Conservation (phyloP, 2,113 vertebrate species). For the Sylvilagus bachmani region DNA sequence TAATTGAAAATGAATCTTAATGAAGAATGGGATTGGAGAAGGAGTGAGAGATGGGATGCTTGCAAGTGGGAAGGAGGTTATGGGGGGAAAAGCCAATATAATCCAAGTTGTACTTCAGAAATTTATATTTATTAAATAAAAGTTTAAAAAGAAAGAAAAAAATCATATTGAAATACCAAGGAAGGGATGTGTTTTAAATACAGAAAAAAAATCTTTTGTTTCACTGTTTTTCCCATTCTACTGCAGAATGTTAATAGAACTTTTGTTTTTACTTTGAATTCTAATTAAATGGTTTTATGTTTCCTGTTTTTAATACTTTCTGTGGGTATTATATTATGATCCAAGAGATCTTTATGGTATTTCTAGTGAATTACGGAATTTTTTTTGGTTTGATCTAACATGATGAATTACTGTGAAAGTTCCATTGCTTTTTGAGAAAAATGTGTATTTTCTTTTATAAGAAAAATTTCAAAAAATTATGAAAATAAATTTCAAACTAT, state of each 20-base stretch:
- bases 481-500: background rate
- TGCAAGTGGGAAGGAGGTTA: too few relatives aligned
- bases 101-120: too few relatives aligned
- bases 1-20: too few relatives aligned
- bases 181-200: too few relatives aligned
- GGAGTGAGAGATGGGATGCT: too few relatives aligned
- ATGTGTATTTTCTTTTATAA: background rate
- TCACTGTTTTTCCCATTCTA: background rate
- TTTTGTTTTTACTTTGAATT: slow-evolving; percentile 2
- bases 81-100: too few relatives aligned
- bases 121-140: too few relatives aligned
- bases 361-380: background rate
- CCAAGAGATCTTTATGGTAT: background rate
- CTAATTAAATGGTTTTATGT: background rate
- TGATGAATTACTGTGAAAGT: background rate
- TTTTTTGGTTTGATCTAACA: background rate
- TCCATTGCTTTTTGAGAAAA: background rate
- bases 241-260: background rate
- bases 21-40: too few relatives aligned
- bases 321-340: background rate
- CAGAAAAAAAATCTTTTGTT: background rate
- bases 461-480: background rate
- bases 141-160: too few relatives aligned
- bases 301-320: background rate
- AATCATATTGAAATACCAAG: too few relatives aligned